Conservation (phyloP, 2,113 vertebrate species). For the Octodon degus region DNA sequence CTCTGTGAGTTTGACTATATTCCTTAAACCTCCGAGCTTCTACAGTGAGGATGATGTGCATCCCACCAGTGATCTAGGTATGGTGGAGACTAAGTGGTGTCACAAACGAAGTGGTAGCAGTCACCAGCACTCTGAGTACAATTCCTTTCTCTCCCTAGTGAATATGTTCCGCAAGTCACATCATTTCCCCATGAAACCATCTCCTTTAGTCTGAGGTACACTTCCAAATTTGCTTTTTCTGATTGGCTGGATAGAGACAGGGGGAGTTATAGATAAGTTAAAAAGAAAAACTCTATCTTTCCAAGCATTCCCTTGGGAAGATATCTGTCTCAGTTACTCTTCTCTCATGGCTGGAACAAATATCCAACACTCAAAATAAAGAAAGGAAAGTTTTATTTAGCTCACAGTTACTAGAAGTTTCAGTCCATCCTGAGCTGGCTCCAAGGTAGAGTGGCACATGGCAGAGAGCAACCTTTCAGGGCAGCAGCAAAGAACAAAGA, state of each 20-base stretch:
- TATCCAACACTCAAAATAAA: too few relatives aligned
- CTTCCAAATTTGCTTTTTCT: constrained; percentile 22
- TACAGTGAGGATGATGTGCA: not conserved
- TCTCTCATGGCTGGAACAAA: too few relatives aligned
- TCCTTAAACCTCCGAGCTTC: not conserved
- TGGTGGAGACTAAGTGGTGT: not conserved
- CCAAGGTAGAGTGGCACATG: too few relatives aligned
- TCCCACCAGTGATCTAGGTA: not conserved
- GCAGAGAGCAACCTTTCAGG: too few relatives aligned
- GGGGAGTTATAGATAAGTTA: not conserved
- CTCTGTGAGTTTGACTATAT: not conserved
- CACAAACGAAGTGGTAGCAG: not conserved
- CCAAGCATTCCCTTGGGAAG: not conserved
- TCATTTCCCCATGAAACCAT: not conserved
- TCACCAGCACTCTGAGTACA: not conserved
- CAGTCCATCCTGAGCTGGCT: too few relatives aligned
- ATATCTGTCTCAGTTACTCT: not conserved
- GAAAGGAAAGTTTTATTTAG: too few relatives aligned
- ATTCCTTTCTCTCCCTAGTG: not conserved
- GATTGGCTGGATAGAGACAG: not conserved
- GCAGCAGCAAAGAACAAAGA: too few relatives aligned
- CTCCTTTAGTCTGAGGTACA: not conserved
- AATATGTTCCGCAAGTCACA: not conserved
- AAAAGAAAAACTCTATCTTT: not conserved
- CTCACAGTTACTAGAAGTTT: too few relatives aligned